phyloP scores from a whole-genome alignment of 2,888 invertebrate species.

The Patella caerulea region DNA sequence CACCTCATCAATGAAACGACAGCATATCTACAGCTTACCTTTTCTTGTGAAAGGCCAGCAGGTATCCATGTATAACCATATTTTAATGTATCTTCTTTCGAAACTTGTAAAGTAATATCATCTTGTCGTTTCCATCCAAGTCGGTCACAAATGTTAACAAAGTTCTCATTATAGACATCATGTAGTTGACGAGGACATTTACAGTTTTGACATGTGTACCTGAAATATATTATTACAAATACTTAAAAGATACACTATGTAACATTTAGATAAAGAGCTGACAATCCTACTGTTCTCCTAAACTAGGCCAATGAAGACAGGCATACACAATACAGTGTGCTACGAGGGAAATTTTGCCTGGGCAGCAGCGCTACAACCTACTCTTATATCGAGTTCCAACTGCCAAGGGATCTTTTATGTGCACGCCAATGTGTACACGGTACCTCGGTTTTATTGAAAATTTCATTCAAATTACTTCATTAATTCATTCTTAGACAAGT shows the following conservation, averaged over 20 bases:
- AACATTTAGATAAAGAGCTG: neutral
- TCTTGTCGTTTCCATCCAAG: constrained; percentile 69
- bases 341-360: no score
- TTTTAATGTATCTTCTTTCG: constrained; percentile 75
- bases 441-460: no score
- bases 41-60: constrained; percentile 76
- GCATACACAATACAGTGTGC: no score
- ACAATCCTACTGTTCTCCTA: neutral
- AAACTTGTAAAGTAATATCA: constrained; percentile 71
- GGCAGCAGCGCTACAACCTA: no score
- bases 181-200: constrained; percentile 92
- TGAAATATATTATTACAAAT: constrained; percentile 71
- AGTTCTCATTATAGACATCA: constrained; percentile 90
- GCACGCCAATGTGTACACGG: no score
- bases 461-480: no score
- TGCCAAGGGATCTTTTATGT: no score
- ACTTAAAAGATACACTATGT: no score
- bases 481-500: no score
- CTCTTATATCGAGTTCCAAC: no score
- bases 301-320: no score
- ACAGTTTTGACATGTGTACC: constrained; percentile 93
- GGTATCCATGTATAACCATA: constrained; percentile 84
- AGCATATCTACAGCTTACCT: constrained; percentile 67
- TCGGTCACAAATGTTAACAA: constrained; percentile 77
- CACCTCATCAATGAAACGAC: no score